A percentile compares a stretch with the other conserved stretches of the same genome.
These are phyloP conservation scores for Botrylloides violaceus DNA, from an alignment of 23 tunicate species.

Conservation along the genomic window DNA sequence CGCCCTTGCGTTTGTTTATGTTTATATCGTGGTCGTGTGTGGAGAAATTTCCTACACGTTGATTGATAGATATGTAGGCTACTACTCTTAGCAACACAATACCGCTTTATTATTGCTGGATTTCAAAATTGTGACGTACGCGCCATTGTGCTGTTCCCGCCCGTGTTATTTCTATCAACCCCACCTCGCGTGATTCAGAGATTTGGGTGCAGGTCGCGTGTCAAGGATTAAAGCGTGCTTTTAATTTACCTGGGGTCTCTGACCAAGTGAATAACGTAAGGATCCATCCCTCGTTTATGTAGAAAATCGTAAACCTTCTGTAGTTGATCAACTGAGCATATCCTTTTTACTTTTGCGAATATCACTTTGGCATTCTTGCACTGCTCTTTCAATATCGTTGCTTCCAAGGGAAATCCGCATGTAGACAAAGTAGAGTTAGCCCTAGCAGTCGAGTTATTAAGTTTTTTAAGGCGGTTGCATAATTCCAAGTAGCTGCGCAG, in stretches of 20 bases:
- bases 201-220: too few relatives aligned
- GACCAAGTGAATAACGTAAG: constrained; percentile 9
- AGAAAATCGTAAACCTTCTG: neutral
- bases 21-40: too few relatives aligned
- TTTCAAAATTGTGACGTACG: too few relatives aligned
- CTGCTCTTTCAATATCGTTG: neutral
- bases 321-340: constrained; percentile 8
- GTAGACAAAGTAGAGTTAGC: neutral
- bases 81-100: too few relatives aligned
- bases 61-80: too few relatives aligned
- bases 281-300: neutral
- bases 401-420: constrained; percentile 11
- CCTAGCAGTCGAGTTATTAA: neutral
- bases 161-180: too few relatives aligned
- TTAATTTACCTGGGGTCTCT: constrained; percentile 23
- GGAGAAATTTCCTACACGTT: too few relatives aligned
- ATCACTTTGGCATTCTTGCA: neutral
- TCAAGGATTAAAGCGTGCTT: too few relatives aligned
- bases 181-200: too few relatives aligned
- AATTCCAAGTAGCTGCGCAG: neutral
- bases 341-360: neutral
- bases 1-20: too few relatives aligned
- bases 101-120: too few relatives aligned
- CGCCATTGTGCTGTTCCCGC: too few relatives aligned
- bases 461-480: neutral